Conservation (phyloP, 2,888 invertebrate species). For the Drosophila borborema region DNA sequence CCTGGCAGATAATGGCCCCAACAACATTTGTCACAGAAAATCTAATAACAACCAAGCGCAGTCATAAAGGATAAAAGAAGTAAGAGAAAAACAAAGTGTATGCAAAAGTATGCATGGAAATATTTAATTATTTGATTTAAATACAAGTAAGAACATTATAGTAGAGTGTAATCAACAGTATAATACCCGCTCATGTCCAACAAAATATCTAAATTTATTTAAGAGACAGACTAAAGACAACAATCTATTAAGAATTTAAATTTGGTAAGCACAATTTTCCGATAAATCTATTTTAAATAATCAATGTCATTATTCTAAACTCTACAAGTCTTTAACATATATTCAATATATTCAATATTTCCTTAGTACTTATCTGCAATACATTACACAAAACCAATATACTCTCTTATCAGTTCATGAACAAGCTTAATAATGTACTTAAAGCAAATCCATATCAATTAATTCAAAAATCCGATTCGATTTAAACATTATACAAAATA, state of each 20-base stretch:
- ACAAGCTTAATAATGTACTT: constrained; percentile 21
- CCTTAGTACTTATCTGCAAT: not conserved
- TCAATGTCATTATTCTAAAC: too few species aligned
- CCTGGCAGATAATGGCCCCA: constrained; percentile 11
- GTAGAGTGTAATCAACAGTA: not conserved
- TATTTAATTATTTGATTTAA: constrained; percentile 7
- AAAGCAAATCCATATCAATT: constrained; percentile 25
- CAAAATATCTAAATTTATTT: too few species aligned
- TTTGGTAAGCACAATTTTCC: too few species aligned
- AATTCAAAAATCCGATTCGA: constrained; percentile 8
- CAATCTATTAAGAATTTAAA: too few species aligned
- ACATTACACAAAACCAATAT: not conserved
- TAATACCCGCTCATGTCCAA: too few species aligned
- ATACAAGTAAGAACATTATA: not conserved
- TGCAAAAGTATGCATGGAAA: constrained; percentile 3
- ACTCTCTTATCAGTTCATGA: not conserved
- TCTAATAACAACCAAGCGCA: constrained; percentile 7
- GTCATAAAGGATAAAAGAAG: constrained; percentile 8
- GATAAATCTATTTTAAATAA: too few species aligned
- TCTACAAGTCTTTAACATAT: too few species aligned
- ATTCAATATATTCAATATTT: too few species aligned
- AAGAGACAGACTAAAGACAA: too few species aligned
- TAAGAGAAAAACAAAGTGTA: not conserved
- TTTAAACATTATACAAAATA: constrained; percentile 5
- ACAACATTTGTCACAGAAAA: constrained; percentile 15